Base-by-base conservation (phyloP, 1,140 invertebrate species). In the Matsumurasca onukii region DNA sequence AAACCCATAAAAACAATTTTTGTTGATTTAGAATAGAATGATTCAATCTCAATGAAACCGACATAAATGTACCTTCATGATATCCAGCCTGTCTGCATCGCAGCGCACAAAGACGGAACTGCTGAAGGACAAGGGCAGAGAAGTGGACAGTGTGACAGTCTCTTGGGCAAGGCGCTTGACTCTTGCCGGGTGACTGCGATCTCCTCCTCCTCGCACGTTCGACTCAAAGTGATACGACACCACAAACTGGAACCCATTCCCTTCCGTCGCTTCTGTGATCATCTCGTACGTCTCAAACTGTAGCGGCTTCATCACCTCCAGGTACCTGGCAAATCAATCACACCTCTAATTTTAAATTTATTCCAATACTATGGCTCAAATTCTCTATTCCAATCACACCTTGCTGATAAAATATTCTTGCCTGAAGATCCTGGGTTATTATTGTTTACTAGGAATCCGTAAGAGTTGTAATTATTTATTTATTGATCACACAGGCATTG, bases 91-190 rank as follows among this genome's bases (percentile, higher is more conserved):
- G 78, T 97, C 95, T 65, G 93, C 90, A 82, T 97, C 96, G 82
- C 94, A 97, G 71, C 96, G 86, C 62, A 98, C 95, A 85, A 98
- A 98, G 55, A 98, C 95, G 72, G 92, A 93, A 76, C 93, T 97
- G 77, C 92, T 95, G 74, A 91, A 95, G 24, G 94, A 97, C 22
- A 98, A 85, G 64, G 97, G 96, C 70, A 98, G 82, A 62, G 92
- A 92, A 64, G 94, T 96, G 55, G 93, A 94, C n/a, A 98, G 84
- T 13, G 95, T 98, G 29, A 97, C 94, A 66, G 95, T 90, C 82
- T 98, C 97, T 81, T 98, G 96, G 27, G 96, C 96, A 20, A 98
- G 86, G 20, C 96, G 85, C 80, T 97, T 95, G 69, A 97, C 91
- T 69, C 96, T 84, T 12, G 91, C 87, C 20, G 93, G 91, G 80